A percentile compares a stretch with the other conserved stretches of the same genome.
phyloP scores from a whole-genome alignment of 1,140 invertebrate genomes.

The Eueides isabella region DNA sequence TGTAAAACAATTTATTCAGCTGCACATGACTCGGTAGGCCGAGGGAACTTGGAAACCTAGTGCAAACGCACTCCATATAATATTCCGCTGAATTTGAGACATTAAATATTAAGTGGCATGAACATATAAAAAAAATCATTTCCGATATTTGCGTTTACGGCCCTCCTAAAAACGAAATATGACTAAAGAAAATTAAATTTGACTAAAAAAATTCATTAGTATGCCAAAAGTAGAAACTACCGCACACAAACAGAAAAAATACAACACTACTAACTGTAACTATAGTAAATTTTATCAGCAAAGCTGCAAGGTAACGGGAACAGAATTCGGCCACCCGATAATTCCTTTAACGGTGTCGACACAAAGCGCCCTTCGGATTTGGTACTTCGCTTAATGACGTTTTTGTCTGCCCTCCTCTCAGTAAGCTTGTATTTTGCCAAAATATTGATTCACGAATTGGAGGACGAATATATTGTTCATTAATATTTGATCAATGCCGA shows the following conservation, averaged over 20 bases:
- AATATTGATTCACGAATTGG: slow-evolving; percentile 52
- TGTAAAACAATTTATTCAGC: too few relatives aligned
- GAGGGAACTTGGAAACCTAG: too few relatives aligned
- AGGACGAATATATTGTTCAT: not conserved
- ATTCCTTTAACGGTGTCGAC: slow-evolving; percentile 55
- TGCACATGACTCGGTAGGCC: too few relatives aligned
- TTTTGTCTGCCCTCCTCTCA: slow-evolving; percentile 57
- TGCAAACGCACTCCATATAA: too few relatives aligned
- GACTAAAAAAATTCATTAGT: not conserved
- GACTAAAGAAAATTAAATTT: too few relatives aligned
- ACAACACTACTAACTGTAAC: slow-evolving; percentile 17
- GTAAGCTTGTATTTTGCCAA: slow-evolving; percentile 57
- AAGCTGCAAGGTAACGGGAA: slow-evolving; percentile 39
- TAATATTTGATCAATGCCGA: slow-evolving; percentile 7
- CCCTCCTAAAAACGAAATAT: too few relatives aligned
- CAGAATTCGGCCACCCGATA: slow-evolving; percentile 57
- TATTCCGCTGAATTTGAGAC: too few relatives aligned
- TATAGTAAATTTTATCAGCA: slow-evolving; percentile 30
- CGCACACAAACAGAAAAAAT: not conserved
- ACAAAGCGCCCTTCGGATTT: slow-evolving; percentile 57
- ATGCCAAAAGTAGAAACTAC: not conserved
- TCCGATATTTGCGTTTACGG: too few relatives aligned
- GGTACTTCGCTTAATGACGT: slow-evolving; percentile 61
- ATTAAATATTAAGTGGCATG: too few relatives aligned
- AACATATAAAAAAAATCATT: too few relatives aligned